A percentile compares a stretch with the other conserved stretches of the same genome.
These are phyloP conservation scores for Rhingia campestris DNA, from an alignment of 2,888 invertebrate genomes.

Conservation along the genomic window DNA sequence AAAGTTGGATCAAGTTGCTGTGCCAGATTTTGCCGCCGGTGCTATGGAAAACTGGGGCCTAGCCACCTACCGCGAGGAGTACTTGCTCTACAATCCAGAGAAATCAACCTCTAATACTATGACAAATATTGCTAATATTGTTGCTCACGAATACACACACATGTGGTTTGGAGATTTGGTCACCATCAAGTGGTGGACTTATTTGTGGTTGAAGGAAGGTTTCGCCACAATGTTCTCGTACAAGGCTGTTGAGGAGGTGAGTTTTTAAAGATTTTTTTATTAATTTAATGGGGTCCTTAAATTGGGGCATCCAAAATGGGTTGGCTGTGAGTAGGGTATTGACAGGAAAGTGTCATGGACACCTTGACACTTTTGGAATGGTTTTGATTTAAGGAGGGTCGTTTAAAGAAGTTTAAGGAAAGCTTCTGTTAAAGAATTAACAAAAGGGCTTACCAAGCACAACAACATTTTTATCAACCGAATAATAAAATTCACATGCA, in stretches of 20 bases:
- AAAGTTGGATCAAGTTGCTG: constrained; percentile 94
- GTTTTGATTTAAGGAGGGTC: no score
- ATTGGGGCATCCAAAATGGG: no score
- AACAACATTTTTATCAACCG: no score
- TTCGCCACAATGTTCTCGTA: constrained; percentile 83
- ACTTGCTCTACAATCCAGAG: constrained; percentile 78
- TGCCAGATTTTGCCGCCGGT: constrained; percentile 92
- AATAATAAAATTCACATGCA: no score
- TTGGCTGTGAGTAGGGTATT: no score
- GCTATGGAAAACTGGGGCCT: constrained; percentile 98
- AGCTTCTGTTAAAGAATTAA: no score
- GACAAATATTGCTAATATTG: constrained; percentile 83
- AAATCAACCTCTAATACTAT: constrained; percentile 78
- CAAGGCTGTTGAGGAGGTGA: constrained; percentile 78
- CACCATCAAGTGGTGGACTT: constrained; percentile 88
- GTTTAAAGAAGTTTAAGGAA: no score
- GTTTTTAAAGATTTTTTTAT: constrained; percentile 16
- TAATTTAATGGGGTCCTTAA: background rate
- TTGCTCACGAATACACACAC: constrained; percentile 86
- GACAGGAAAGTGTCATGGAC: background rate
- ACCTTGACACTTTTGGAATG: no score
- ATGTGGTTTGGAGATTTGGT: constrained; percentile 92
- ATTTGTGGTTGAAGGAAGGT: constrained; percentile 89
- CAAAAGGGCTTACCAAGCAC: no score
- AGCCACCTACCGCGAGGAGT: constrained; percentile 85